A percentile compares a stretch with the other conserved stretches of the same genome.
phyloP scores from a whole-genome alignment of 1,140 invertebrate species.

The Bombus waltoni region DNA sequence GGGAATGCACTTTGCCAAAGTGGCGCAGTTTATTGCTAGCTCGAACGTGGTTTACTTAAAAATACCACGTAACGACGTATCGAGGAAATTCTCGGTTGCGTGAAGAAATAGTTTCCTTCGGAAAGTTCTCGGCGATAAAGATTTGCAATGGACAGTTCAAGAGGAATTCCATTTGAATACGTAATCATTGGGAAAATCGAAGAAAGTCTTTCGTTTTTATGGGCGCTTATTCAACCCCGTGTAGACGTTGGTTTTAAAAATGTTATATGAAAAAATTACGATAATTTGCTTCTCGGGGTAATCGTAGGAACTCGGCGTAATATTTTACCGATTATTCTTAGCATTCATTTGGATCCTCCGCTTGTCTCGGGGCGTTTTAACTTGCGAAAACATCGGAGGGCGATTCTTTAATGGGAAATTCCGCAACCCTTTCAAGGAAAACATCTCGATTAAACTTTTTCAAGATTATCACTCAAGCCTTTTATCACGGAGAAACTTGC shows the following conservation, averaged over 20 bases:
- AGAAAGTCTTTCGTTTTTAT: background rate
- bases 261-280: background rate
- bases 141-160: background rate
- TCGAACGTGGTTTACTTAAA: background rate
- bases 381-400: background rate
- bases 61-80: background rate
- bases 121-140: no score
- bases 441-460: background rate
- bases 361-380: background rate
- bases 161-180: background rate
- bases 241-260: no score
- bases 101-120: background rate
- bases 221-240: background rate
- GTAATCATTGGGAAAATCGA: background rate
- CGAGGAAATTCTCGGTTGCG: background rate
- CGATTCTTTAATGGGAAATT: background rate
- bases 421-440: no score
- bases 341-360: background rate
- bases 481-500: background rate
- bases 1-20: slow-evolving; percentile 1
- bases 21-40: background rate
- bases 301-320: background rate
- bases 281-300: background rate
- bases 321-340: background rate
- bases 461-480: background rate